Evolutionary conservation across 2,113 vertebrate species (phyloP).

Genomic region (Xyrauchen texanus): DNA sequence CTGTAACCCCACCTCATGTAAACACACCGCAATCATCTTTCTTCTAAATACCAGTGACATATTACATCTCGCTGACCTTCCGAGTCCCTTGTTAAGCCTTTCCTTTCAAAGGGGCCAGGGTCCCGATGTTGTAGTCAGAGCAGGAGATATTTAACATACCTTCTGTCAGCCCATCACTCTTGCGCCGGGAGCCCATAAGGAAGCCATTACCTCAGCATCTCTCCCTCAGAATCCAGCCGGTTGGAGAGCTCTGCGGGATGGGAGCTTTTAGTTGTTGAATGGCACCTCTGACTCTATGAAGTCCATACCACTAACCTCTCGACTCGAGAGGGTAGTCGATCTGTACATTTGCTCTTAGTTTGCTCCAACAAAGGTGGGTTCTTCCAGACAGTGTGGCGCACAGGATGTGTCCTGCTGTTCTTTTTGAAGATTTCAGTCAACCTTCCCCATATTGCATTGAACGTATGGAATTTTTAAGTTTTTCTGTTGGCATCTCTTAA

Average conservation of each 20-base stretch:
- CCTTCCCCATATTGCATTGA: conserved; percentile 38
- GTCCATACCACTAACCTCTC: conserved; percentile 70
- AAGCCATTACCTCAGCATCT: conserved; percentile 81
- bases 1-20: conserved; percentile 28
- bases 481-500: conserved; percentile 43
- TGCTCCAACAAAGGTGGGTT: conserved; percentile 69
- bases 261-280: conserved; percentile 66
- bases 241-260: conserved; percentile 60
- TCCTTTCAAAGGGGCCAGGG: conserved; percentile 72
- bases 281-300: conserved; percentile 68
- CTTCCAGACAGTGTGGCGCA: conserved; percentile 57
- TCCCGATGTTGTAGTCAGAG: conserved; percentile 75
- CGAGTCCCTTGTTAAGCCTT: conserved; percentile 73
- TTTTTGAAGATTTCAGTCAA: conserved; percentile 65
- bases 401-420: conserved; percentile 52
- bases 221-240: conserved; percentile 65
- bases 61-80: conserved; percentile 73
- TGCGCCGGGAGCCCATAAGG: conserved; percentile 76
- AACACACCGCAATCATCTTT: conserved; percentile 38
- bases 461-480: conserved; percentile 37
- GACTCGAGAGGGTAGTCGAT: conserved; percentile 62
- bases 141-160: conserved; percentile 86
- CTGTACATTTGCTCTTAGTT: conserved; percentile 68
- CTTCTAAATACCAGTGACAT: conserved; percentile 65
- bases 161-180: conserved; percentile 79